Base-by-base conservation (phyloP, 2,113 vertebrate species). In the Amazona vittata region DNA sequence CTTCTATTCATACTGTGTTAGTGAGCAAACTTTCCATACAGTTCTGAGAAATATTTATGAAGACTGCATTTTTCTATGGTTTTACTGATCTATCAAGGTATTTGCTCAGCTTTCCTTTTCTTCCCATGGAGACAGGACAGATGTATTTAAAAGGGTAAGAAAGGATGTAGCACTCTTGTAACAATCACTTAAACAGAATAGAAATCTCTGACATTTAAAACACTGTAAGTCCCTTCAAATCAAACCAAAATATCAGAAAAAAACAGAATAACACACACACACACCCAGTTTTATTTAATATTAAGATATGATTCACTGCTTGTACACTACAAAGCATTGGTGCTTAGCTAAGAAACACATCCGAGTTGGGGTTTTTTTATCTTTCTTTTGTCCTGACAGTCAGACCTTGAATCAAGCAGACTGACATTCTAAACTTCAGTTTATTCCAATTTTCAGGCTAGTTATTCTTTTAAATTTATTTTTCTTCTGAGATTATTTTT, bases 301-400 rank as follows among this genome's bases (percentile, higher is more conserved):
- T 35, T 29, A 57, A 89, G 12, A 21, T 22, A 55, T 21, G 33
- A 29, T 55, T 73, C 37, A 57, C 21, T 68, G 25, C 26, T 68
- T 83, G 21, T 35, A 73, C 29, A 39, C 41, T 28, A 18, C 41
- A 35, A 73, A 78, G 12, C 1, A 1, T 26, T 73, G 15, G 9
- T 43, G 14, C 63, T 60, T 43, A 75, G 41, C 13, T 28, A 85
- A 60, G 50, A 39, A 81, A 70, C 19, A 83, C 22, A 41, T 2
- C 1, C 1, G 14, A 85, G 18, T 8, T 26, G 7, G n/a, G 1
- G 0, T 9, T 25, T 74, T 73, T 41, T 65, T 6, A 29, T 9
- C 4, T 37, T 10, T 3, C 15, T 31, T 29, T 49, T n/a, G 25
- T 46, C 31, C 41, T 67, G 20, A 69, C 17, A 16, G 17, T 17